Evolutionary conservation across 2,888 invertebrate genomes (phyloP), one percentile per base, ranked within the genome.

Genomic region (Sceliomorpha sp.): DNA sequence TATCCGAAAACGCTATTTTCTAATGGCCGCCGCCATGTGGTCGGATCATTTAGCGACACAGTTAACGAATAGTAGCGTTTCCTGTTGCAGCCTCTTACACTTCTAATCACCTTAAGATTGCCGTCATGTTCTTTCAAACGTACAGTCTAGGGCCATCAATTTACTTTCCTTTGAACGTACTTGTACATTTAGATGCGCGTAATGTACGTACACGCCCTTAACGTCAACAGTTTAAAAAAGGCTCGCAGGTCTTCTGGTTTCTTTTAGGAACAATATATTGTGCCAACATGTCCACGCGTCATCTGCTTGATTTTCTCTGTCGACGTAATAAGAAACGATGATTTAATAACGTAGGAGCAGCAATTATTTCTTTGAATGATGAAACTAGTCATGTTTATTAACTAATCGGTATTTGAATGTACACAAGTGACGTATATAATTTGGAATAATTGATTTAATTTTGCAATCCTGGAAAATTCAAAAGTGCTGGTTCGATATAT

Each of bases 11-110:
- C 26, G 40, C 12, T 17, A 39, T 20, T 20, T 39, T 20, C 14
- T 39, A 20, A 39, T 39, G 39, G 20, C 20, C 9, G 17, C 39
- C 5, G 9, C 39, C 39, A 39, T 39, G 39, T 39, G 40, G 40
- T n/a, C 40, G 24, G 6, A 9, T 8, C 10, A 10, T 26, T 26
- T 26, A 13, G 40, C 26, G 40, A 26, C 24, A 26, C 9, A 42
- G 26, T 42, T 26, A 42, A 42, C 27, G 40, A 42, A 27, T 10
- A 24, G 26, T 42, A 10, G 26, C 39, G 20, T 10, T 39, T 39
- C 39, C 39, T 39, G 8, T 20, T 9, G n/a, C 17, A 42, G 8
- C 26, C 27, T 13, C 14, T 5, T 20, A 12, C 40, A 8, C 10
- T 10, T 31, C 40, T 13, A 26, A 42, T 42, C 40, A 12, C 40